Evolutionary conservation across 2,113 vertebrate genomes (phyloP).

Genomic region (Psittacula cyanocephala): DNA sequence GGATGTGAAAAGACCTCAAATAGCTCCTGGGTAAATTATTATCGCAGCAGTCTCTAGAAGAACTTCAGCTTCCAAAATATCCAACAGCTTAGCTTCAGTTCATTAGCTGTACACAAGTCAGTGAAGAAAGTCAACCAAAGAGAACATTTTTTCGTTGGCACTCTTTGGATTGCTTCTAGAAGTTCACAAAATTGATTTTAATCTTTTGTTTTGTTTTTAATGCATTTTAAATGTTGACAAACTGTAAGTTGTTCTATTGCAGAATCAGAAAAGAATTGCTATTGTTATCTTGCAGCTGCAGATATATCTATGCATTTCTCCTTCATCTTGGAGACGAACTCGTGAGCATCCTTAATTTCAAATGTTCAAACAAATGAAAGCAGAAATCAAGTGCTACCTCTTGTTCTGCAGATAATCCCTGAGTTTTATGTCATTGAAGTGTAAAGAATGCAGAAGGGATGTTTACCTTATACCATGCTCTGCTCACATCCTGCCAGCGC

Average conservation of each 20-base stretch:
- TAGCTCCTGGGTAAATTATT: not conserved
- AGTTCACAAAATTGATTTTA: not conserved
- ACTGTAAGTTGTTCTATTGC: not conserved
- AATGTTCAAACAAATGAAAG: not conserved
- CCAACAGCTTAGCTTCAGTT: not conserved
- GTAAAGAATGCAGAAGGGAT: not conserved
- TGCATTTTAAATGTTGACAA: not conserved
- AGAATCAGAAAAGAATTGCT: not conserved
- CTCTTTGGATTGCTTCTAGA: not conserved
- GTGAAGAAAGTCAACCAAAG: not conserved
- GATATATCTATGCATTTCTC: not conserved
- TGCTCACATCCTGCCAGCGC: not conserved
- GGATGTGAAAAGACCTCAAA: not conserved
- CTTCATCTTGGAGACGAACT: not conserved
- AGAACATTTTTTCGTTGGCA: not conserved
- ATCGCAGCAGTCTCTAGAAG: not conserved
- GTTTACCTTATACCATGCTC: not conserved
- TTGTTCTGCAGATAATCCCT: not conserved
- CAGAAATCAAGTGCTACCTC: not conserved
- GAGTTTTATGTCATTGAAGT: not conserved
- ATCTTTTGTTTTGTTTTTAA: not conserved
- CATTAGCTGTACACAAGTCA: not conserved
- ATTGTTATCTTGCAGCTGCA: not conserved
- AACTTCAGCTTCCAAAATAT: not conserved
- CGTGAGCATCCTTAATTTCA: not conserved